These are phyloP conservation scores for Macheiramphus alcinus DNA, from an alignment of 2,113 vertebrate species.

Conservation along the genomic window DNA sequence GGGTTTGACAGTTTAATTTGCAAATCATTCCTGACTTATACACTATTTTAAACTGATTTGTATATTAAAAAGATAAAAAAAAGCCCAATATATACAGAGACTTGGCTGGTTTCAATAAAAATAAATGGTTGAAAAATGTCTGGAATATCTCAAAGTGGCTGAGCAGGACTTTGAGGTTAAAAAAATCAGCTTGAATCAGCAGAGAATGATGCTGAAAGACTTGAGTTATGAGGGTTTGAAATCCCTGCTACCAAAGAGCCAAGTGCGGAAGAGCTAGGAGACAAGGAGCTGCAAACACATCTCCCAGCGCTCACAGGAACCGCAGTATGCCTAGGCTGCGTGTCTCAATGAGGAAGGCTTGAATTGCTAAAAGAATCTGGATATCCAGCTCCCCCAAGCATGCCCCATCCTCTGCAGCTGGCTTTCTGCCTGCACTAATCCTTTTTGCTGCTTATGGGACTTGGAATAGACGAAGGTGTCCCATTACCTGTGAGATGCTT, in stretches of 20 bases:
- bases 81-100: constrained; percentile 32
- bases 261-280: neutral
- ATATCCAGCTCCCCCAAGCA: neutral
- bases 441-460: neutral
- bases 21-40: constrained; percentile 56
- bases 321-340: neutral
- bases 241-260: neutral
- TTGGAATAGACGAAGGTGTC: neutral
- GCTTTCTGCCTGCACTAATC: neutral
- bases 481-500: neutral
- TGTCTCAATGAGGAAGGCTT: neutral
- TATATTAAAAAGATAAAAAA: constrained; percentile 25
- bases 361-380: neutral
- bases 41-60: constrained; percentile 59
- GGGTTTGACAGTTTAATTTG: constrained; percentile 56
- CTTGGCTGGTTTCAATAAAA: constrained; percentile 60
- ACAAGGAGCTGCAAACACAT: neutral
- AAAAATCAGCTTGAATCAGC: constrained; percentile 46
- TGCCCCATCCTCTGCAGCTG: neutral
- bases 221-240: constrained; percentile 40
- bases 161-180: constrained; percentile 13
- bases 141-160: constrained; percentile 45
- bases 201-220: constrained; percentile 27
- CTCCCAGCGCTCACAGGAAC: neutral
- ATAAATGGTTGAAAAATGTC: constrained; percentile 60